Percentiles rank a stretch among this genome's conserved stretches.
Conservation (phyloP, 1,140 invertebrate genomes). For the Ceratosolen fusciceps region DNA sequence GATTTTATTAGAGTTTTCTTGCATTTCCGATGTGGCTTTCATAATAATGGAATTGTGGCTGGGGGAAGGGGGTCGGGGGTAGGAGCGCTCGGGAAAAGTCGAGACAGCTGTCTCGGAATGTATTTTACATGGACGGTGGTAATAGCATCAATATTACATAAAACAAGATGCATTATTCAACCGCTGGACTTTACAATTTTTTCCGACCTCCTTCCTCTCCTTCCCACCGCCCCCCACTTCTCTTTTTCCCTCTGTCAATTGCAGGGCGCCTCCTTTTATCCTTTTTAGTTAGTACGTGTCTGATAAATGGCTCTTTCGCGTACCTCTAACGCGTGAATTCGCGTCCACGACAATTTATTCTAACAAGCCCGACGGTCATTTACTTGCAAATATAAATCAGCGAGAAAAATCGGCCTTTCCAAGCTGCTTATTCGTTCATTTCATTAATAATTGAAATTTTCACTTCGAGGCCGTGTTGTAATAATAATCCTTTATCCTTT, state of each 20-base stretch:
- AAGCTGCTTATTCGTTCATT: no score
- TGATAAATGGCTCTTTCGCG: neutral
- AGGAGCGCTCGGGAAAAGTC: conserved; percentile 15
- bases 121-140: conserved; percentile 55
- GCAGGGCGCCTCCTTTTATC: neutral
- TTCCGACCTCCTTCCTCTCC: conserved; percentile 20
- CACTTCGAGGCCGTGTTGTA: no score
- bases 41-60: no score
- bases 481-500: no score
- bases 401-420: no score
- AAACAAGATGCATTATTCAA: conserved; percentile 56
- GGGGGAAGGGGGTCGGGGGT: neutral
- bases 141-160: conserved; percentile 56
- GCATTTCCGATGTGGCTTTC: neutral
- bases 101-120: conserved; percentile 50
- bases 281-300: conserved; percentile 14
- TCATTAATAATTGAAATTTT: no score
- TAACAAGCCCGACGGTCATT: no score
- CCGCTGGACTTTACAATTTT: conserved; percentile 19
- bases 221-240: conserved; percentile 14
- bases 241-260: conserved; percentile 27
- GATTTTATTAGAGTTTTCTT: conserved; percentile 6
- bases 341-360: no score
- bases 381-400: no score
- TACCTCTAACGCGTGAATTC: no score